Base-by-base conservation (phyloP, 2,797 vertebrate genomes). In the Epinephelus malabaricus region DNA sequence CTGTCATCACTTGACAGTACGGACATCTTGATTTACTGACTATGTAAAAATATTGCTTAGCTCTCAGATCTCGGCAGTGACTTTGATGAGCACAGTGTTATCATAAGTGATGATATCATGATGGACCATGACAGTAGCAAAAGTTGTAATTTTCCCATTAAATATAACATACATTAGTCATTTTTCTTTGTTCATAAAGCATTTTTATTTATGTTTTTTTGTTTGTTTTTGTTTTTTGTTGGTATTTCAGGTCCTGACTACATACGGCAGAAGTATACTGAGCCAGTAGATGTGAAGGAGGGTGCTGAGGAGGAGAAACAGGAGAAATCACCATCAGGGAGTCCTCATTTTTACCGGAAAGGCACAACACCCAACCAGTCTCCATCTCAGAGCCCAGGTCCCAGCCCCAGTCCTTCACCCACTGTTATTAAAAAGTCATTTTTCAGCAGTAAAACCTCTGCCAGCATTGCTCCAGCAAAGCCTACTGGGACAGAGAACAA, bases 281-380 rank as follows among this genome's bases (percentile, higher is more conserved):
- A 98, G 85, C 96, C 96, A 2, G 73, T 95, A 30, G 97, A 97
- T 43, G 90, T 94, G 77, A 97, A 96, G 90, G 98, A 98, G 82
- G 95, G 95, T 69, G 87, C 94, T 34, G 96, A 96, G 90, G 97
- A 97, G 83, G 97, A 98, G 91, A 96, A 96, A 79, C 97, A 95
- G 40, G 96, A 97, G 80, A 98, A 97, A 73, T 95, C 96, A 18
- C 96, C 97, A 51, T 96, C 97, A 78, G 95, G 97, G 76, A 99
- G 97, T 50, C 98, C 97, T 77, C 98, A 99, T 90, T 99, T 99
- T 93, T 99, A 99, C 92, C 96, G 98, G 45, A 99, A 99, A 95
- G 98, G 98, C 87, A 99, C 97, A 0, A 99, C 98, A 12, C 98
- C 98, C 23, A 94, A 84, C 56, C 90, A 85, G 14, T 96, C 97